Evolutionary conservation across 2,797 vertebrate genomes (phyloP).

Genomic region (Otus scops): DNA sequence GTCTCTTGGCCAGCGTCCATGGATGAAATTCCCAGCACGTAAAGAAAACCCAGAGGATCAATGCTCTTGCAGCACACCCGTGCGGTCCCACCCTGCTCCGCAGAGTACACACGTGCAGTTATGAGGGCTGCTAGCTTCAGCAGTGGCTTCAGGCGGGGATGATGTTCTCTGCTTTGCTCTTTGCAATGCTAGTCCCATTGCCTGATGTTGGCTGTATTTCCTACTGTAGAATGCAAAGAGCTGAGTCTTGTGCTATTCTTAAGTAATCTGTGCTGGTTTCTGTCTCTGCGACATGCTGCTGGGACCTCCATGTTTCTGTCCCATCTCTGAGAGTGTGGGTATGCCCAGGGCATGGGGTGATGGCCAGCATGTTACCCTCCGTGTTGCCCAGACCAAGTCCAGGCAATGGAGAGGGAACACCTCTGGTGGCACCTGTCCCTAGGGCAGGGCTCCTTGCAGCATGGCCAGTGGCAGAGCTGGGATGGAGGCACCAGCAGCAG

Average conservation of each 20-base stretch:
- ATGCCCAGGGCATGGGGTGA: background rate
- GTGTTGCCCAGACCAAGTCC: background rate
- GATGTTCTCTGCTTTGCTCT: background rate
- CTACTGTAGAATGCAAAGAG: background rate
- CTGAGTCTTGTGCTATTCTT: background rate
- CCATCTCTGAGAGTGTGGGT: background rate
- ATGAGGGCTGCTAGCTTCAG: background rate
- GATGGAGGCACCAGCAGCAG: background rate
- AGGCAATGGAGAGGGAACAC: background rate
- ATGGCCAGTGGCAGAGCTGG: background rate
- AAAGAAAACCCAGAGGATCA: background rate
- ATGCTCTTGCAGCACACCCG: background rate
- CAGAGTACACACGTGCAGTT: fast-evolving
- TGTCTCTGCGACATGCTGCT: background rate
- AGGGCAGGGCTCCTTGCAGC: background rate
- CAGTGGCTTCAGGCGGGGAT: background rate
- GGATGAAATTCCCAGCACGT: background rate
- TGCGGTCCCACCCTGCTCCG: background rate
- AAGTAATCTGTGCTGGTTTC: background rate
- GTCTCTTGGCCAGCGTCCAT: background rate
- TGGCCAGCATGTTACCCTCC: background rate
- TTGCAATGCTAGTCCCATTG: background rate
- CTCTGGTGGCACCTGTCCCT: background rate
- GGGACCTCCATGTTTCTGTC: background rate
- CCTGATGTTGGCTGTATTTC: background rate